Base-by-base conservation (phyloP, 2,113 vertebrate species). In the Varanus salvator region DNA sequence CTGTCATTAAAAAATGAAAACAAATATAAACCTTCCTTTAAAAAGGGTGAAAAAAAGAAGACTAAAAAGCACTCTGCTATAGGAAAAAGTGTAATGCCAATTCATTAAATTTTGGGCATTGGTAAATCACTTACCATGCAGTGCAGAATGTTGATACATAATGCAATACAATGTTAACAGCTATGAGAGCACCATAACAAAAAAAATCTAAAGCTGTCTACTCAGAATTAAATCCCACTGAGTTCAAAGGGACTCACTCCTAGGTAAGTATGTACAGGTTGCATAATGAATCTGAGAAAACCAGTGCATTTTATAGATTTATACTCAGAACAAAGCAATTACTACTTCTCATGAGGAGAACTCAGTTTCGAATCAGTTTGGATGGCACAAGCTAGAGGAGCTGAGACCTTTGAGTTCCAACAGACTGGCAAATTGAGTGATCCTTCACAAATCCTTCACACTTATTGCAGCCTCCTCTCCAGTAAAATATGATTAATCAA, bases 401-500 rank as follows among this genome's bases (percentile, higher is more conserved):
- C 75, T 64, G 38, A 84, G 74, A 44, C 38, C 48, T n/a, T 71
- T 54, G 34, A 69, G 52, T 84, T 52, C 11, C 50, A 44, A 68
- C 31, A 38, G 66, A 23, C 25, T 38, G n/a, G 72, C 80, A 91
- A 77, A 72, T 84, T 60, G 48, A 87, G 81, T 64, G 8, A 60
- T 60, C 81, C n/a, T 87, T 72, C 34, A 75, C 21, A 44, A 27
- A 34, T 34, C 74, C 75, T 85, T 54, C 38, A 71, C 64, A 85
- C n/a, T 71, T 57, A 85, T 52, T 44, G n/a, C 27, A 31, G n/a
- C 50, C 74, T 44, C n/a, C 38, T 85, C 50, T 64, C 89, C 29
- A 81, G 76, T 89, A 89, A 90, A 93, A 86, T 25, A 90, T 84
- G 31, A 81, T 87, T 92, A 93, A 81, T 88, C 83, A 94, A 92